These are phyloP conservation scores for Echeneis naucrates DNA, from an alignment of 2,797 vertebrate genomes.

Conservation along the genomic window DNA sequence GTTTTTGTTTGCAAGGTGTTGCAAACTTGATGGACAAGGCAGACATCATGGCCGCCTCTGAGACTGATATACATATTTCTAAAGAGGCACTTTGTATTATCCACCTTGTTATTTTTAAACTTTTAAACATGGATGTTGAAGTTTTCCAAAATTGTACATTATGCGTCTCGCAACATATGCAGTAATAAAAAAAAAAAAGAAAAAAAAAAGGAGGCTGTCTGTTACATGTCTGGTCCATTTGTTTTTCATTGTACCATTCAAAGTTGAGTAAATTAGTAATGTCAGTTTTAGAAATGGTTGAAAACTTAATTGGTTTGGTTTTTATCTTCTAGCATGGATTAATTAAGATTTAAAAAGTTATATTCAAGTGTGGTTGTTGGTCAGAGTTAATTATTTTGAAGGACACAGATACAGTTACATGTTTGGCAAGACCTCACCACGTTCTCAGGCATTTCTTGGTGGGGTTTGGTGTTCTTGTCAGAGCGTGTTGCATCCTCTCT, in stretches of 20 bases:
- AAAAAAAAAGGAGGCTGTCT: slow-evolving; percentile 12
- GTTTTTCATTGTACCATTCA: slow-evolving; percentile 2
- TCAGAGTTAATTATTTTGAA: not conserved
- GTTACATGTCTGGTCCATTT: slow-evolving; percentile 1
- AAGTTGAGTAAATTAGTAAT: not conserved
- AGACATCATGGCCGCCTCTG: slow-evolving; percentile 11
- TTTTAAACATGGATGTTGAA: not conserved
- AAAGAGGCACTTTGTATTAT: not conserved
- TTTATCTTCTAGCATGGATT: not conserved
- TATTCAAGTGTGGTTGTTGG: not conserved
- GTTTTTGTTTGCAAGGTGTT: not conserved
- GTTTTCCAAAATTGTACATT: no score
- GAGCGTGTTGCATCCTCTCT: slow-evolving; percentile 37
- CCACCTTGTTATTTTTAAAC: not conserved
- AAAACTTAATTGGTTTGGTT: not conserved
- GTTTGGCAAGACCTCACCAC: not conserved
- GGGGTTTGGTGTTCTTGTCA: slow-evolving; percentile 48
- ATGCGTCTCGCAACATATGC: no score
- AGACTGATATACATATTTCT: not conserved
- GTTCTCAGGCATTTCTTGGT: slow-evolving; percentile 25
- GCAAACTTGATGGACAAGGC: not conserved
- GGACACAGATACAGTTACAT: not conserved
- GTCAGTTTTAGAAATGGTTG: not conserved
- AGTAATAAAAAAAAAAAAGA: no score
- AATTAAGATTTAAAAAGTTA: not conserved